phyloP scores from a whole-genome alignment of 2,888 invertebrate genomes.

The Lingula anatina region DNA sequence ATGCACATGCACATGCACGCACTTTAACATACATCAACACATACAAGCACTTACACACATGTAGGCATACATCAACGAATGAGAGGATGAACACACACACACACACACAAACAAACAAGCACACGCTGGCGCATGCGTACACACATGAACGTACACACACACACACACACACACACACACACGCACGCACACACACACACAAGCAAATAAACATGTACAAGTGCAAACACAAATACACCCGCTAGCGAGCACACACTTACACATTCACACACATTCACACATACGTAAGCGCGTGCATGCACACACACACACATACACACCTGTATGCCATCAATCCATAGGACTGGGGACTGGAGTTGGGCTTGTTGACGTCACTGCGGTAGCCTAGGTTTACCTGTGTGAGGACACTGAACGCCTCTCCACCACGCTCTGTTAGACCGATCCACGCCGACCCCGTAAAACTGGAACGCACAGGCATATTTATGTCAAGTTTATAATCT shows the following conservation, averaged over 20 bases:
- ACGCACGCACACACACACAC: slow-evolving; percentile 1
- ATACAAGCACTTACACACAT: slow-evolving; percentile 2
- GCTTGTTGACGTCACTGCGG: too few species aligned
- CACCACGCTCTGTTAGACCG: too few species aligned
- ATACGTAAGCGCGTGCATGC: neutral
- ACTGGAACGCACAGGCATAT: too few species aligned
- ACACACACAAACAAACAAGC: slow-evolving; percentile 1
- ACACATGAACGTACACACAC: too few species aligned
- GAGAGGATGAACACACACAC: neutral
- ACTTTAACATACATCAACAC: neutral
- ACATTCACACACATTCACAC: neutral
- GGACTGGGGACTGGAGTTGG: too few species aligned
- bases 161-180: neutral
- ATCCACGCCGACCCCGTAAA: too few species aligned
- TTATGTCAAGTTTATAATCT: too few species aligned
- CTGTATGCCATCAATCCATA: neutral
- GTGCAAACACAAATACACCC: slow-evolving; percentile 3
- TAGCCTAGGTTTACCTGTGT: too few species aligned
- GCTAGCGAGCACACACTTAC: slow-evolving; percentile 3
- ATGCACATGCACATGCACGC: neutral
- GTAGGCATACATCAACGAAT: neutral
- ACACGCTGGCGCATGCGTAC: too few species aligned
- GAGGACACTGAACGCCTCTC: too few species aligned
- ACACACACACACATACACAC: neutral
- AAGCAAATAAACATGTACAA: too few species aligned